phyloP scores from a whole-genome alignment of 1,140 invertebrate genomes.

The Caenorhabditis latens region DNA sequence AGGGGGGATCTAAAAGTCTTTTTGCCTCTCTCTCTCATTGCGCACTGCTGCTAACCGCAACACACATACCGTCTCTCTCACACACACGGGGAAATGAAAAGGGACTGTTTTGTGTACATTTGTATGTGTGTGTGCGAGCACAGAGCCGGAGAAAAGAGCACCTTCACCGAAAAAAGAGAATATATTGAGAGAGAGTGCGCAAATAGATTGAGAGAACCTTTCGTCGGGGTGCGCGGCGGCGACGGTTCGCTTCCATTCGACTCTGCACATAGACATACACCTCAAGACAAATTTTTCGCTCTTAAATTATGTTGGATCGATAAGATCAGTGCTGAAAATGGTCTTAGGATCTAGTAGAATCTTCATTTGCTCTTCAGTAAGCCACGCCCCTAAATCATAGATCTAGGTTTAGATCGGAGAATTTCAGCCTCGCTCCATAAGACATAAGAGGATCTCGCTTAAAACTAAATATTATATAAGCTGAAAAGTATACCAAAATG shows the following conservation, averaged over 20 bases:
- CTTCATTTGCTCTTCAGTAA: too few species aligned
- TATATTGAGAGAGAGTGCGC: not conserved
- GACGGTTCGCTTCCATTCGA: not conserved
- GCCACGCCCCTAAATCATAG: too few species aligned
- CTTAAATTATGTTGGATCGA: too few species aligned
- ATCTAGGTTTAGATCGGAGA: too few species aligned
- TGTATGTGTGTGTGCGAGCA: not conserved
- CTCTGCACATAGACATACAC: not conserved
- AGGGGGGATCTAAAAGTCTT: conserved; percentile 19
- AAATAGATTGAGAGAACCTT: not conserved
- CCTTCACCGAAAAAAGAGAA: not conserved
- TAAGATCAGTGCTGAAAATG: too few species aligned
- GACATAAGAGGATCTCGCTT: too few species aligned
- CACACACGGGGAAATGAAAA: not conserved
- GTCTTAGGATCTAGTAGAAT: too few species aligned
- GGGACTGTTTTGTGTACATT: conserved; percentile 32
- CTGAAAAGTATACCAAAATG: too few species aligned
- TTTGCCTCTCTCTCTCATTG: not conserved
- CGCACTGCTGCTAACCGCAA: not conserved
- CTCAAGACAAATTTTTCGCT: too few species aligned
- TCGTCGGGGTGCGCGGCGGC: not conserved
- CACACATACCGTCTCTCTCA: not conserved
- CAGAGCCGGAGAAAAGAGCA: conserved; percentile 1
- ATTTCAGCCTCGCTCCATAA: too few species aligned
- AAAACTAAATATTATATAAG: too few species aligned